These are phyloP conservation scores for Drosophila bocki DNA, from an alignment of 1,140 invertebrate species.

Conservation along the genomic window DNA sequence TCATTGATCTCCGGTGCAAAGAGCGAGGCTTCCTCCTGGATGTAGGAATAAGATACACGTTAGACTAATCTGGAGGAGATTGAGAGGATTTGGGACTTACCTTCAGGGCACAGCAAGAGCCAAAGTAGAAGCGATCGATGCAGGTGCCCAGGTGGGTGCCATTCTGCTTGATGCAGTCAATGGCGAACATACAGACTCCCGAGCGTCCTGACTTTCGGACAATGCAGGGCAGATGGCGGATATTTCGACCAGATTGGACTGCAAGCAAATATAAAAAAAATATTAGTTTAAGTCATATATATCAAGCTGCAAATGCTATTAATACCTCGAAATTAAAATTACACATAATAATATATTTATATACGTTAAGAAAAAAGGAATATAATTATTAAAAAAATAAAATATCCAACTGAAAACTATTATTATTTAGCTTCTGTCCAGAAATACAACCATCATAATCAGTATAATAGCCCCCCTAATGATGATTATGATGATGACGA, in stretches of 20 bases:
- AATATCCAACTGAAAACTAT: neutral
- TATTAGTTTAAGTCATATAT: too few species aligned
- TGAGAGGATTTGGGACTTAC: conserved; percentile 33
- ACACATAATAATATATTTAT: neutral
- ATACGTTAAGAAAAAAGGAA: neutral
- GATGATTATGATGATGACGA: conserved; percentile 59
- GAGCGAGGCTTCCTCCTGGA: conserved; percentile 71
- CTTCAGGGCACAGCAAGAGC: conserved; percentile 93
- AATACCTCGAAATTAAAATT: too few species aligned
- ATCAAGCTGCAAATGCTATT: neutral
- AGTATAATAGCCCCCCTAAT: conserved; percentile 20
- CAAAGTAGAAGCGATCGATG: conserved; percentile 96
- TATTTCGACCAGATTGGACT: conserved; percentile 92
- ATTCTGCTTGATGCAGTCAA: conserved; percentile 95
- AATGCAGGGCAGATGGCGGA: conserved; percentile 94
- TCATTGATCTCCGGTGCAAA: conserved; percentile 85
- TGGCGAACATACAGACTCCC: conserved; percentile 97
- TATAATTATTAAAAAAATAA: neutral
- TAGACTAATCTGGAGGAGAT: neutral
- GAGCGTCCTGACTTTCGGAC: conserved; percentile 91
- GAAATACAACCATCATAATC: conserved; percentile 19
- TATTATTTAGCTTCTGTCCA: neutral
- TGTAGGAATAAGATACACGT: neutral
- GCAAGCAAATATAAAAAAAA: conserved; percentile 15
- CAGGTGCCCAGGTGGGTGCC: conserved; percentile 96